phyloP scores from a whole-genome alignment of 2,888 invertebrate species.

The Hipparchia sbordonii region DNA sequence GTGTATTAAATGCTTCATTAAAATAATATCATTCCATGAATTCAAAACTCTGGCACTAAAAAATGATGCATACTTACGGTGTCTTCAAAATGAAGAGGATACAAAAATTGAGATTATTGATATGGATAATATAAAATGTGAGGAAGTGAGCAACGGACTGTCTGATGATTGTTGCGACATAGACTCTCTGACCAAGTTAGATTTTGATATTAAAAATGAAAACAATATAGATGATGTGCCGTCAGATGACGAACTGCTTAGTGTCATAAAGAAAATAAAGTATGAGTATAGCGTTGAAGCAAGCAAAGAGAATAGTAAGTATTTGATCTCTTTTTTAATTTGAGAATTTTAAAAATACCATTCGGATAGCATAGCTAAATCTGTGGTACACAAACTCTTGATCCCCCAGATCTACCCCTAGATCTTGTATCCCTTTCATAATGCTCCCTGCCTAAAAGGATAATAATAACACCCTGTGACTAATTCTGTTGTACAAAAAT shows the following conservation, averaged over 20 bases:
- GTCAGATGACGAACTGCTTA: conserved; percentile 67
- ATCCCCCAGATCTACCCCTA: too few species aligned
- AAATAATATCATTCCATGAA: conserved; percentile 58
- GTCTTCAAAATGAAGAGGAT: conserved; percentile 38
- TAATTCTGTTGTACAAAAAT: too few species aligned
- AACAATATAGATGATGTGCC: conserved; percentile 42
- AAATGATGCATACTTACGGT: conserved; percentile 57
- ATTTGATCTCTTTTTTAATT: not conserved
- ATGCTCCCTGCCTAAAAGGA: too few species aligned
- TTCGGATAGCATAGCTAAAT: too few species aligned
- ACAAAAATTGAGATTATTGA: conserved; percentile 45
- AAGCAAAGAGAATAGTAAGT: conserved; percentile 55
- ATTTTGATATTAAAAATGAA: conserved; percentile 45
- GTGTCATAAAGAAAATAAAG: conserved; percentile 55
- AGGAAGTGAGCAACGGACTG: conserved; percentile 28
- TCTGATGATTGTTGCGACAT: conserved; percentile 32
- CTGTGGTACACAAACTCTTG: too few species aligned
- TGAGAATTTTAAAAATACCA: too few species aligned
- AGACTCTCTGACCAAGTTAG: conserved; percentile 27
- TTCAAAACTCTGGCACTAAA: conserved; percentile 64
- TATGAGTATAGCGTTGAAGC: conserved; percentile 52
- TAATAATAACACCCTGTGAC: too few species aligned
- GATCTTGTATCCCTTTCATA: too few species aligned
- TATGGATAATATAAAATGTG: conserved; percentile 37
- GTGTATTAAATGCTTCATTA: conserved; percentile 63